phyloP scores from a whole-genome alignment of 30 jellyfish, hydroid and myxozoan genomes.

The Catostylus mosaicus region DNA sequence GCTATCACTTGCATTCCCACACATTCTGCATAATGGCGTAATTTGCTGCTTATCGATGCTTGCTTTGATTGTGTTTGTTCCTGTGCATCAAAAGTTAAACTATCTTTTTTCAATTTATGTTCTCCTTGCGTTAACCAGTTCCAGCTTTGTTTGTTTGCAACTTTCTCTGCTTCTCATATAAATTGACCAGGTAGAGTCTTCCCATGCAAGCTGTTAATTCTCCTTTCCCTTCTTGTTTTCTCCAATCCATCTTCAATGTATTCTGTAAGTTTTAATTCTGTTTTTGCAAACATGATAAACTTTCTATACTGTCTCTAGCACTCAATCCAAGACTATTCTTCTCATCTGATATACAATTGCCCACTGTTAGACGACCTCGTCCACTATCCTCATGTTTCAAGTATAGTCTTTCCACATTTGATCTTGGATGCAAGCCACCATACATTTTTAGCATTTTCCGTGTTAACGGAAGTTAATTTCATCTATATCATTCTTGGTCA shows the following conservation, averaged over 20 bases:
- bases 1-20: not conserved
- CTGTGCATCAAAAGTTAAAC: not conserved
- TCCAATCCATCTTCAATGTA: too few species aligned
- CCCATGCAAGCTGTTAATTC: not conserved
- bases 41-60: not conserved
- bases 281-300: too few species aligned
- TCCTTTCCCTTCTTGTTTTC: not conserved
- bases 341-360: not conserved
- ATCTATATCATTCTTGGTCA: not conserved
- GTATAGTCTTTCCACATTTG: slow-evolving; percentile 16
- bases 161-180: not conserved
- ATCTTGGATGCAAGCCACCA: not conserved
- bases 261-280: too few species aligned
- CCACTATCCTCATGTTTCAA: not conserved
- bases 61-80: not conserved
- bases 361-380: not conserved
- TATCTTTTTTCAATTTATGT: too few species aligned
- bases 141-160: not conserved
- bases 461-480: slow-evolving; percentile 8
- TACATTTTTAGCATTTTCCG: slow-evolving; percentile 5
- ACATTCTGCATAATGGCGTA: not conserved
- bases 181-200: not conserved
- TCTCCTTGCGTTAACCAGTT: not conserved
- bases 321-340: too few species aligned
- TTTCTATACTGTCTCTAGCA: too few species aligned